Evolutionary conservation across 2,113 vertebrate genomes (phyloP).

Genomic region (Oreamnos americanus): DNA sequence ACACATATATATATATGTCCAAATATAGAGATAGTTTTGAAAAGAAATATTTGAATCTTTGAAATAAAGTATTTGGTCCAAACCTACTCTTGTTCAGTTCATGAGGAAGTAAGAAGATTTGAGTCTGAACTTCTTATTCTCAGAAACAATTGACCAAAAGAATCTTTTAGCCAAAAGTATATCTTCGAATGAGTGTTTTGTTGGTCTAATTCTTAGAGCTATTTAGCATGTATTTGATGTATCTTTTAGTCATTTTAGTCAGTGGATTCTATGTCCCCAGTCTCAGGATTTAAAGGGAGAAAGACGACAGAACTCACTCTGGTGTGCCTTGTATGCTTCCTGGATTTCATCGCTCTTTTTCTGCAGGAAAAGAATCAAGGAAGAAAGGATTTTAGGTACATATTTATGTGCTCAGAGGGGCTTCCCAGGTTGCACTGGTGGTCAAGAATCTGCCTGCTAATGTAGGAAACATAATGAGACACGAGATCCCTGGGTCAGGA

Average conservation of each 20-base stretch:
- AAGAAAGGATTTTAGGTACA: background rate
- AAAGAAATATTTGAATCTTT: background rate
- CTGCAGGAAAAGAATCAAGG: background rate
- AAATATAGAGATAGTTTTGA: background rate
- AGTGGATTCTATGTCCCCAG: background rate
- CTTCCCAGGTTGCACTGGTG: background rate
- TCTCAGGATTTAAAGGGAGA: background rate
- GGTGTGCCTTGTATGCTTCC: background rate
- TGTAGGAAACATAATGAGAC: background rate
- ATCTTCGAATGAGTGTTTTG: background rate
- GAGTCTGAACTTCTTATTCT: background rate
- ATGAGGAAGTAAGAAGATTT: background rate
- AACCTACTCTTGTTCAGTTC: background rate
- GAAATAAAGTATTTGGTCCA: background rate
- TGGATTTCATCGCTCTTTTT: background rate
- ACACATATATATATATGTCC: rapidly evolving
- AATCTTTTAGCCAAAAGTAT: background rate
- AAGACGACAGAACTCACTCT: background rate
- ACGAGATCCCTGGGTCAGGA: background rate
- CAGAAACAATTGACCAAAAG: background rate
- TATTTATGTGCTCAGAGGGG: background rate
- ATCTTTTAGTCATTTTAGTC: background rate
- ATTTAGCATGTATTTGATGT: background rate
- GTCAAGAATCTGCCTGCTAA: background rate
- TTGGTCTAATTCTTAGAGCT: background rate